Base-by-base conservation (phyloP, 2,113 vertebrate genomes). In the Pyxicephalus adspersus region DNA sequence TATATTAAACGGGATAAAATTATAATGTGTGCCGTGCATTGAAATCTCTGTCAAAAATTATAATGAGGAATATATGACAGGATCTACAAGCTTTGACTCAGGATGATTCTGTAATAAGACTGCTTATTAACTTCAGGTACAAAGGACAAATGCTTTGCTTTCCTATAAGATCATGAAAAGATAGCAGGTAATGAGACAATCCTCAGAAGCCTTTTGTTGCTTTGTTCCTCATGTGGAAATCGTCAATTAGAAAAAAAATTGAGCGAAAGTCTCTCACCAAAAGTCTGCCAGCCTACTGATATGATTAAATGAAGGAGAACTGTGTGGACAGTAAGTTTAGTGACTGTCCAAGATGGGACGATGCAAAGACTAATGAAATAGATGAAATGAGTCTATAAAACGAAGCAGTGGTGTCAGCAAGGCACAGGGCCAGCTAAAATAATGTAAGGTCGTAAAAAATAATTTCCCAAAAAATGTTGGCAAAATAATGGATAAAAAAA, bases 111-210 rank as follows among this genome's bases (percentile, higher is more conserved):
- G 15, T 76, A 76, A 76, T 60, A 34, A 76, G 70, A 19, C 13
- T 58, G 19, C 51, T 73, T 57, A 73, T 73, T 73, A 73, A 60
- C 17, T 51, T 26, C 31, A 15, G 20, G 23, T 34, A 76, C 57
- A 76, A 63, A 76, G 74, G 34, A 64, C 58, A 64, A 64, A 34
- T 3, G 25, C 58, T 64, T 18, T 64, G 31, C 38, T 51, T 60
- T 23, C 73, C 73, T 64, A 64, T 64, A 76, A 51, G 23, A n/a
- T 51, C 58, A 50, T 63, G 16, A 63, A 76, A 76, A 38, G 74
- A 64, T 25, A 29, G 34, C 23, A 16, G 29, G 17, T 76, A 76
- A 76, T 64, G 60, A 76, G 74, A 76, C 58, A 76, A 76, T 26
- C 58, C 58, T 64, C 74, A 51, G 52, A 76, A 38, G 74, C 31